Percentiles rank a stretch among this genome's conserved stretches.
phyloP scores from a whole-genome alignment of 2,113 vertebrate genomes.

The Actenoides hombroni region DNA sequence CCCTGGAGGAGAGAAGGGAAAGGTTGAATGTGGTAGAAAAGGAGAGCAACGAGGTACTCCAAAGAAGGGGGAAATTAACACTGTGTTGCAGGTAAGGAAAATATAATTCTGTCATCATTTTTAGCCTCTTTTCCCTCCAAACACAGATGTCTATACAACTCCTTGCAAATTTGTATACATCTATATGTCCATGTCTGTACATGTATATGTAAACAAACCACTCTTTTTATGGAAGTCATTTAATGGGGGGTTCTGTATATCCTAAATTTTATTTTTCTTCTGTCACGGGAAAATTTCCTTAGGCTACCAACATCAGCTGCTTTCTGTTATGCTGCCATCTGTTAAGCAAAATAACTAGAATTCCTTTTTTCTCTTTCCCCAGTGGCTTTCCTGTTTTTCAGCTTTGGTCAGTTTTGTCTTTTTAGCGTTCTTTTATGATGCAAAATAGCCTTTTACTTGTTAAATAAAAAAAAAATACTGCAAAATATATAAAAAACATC shows the following conservation, averaged over 20 bases:
- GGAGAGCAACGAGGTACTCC: background rate
- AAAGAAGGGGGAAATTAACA: background rate
- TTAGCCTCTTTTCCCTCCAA: background rate
- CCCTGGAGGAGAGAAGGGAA: background rate
- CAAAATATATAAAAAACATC: background rate
- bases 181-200: background rate
- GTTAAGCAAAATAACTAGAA: constrained; percentile 53
- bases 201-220: background rate
- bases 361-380: constrained; percentile 26
- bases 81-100: background rate
- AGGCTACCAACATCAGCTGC: constrained; percentile 51
- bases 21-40: background rate
- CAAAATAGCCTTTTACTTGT: background rate
- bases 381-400: constrained; percentile 51
- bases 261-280: constrained; percentile 49
- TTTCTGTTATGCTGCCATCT: constrained; percentile 60
- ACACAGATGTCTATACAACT: background rate
- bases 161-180: background rate
- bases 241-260: background rate
- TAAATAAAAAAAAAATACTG: constrained; percentile 36
- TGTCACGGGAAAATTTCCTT: constrained; percentile 2
- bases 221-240: constrained; percentile 18
- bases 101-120: background rate
- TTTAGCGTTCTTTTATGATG: constrained; percentile 21
- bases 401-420: constrained; percentile 46